Percentiles rank a stretch among this genome's conserved stretches.
phyloP scores from a whole-genome alignment of 2,888 invertebrate genomes.

The Eledona agricola region DNA sequence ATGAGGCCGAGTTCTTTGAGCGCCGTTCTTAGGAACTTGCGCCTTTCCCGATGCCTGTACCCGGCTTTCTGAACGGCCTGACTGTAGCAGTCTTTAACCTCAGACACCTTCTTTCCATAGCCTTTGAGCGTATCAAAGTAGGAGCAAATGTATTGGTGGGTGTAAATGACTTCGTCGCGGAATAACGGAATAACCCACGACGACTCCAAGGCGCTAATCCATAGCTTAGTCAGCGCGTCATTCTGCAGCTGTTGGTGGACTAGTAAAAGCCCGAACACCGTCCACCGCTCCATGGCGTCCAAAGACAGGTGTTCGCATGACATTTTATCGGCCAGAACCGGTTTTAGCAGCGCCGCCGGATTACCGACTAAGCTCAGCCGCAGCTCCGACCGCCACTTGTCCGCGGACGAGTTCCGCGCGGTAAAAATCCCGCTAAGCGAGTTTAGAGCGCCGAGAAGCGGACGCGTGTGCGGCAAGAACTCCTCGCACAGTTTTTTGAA shows the following conservation, averaged over 20 bases:
- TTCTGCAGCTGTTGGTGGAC: conserved; percentile 87
- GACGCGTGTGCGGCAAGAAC: conserved; percentile 92
- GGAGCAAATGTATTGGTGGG: conserved; percentile 90
- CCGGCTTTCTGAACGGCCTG: conserved; percentile 92
- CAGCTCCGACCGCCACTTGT: conserved; percentile 93
- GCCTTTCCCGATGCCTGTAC: conserved; percentile 90
- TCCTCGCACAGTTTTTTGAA: conserved; percentile 96
- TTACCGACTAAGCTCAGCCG: conserved; percentile 93
- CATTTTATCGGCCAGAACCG: conserved; percentile 92
- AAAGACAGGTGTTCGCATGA: conserved; percentile 97
- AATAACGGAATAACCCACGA: conserved; percentile 95
- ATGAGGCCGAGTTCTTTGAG: conserved; percentile 94
- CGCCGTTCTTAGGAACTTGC: conserved; percentile 95
- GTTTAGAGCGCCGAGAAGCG: conserved; percentile 84
- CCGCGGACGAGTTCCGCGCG: conserved; percentile 89
- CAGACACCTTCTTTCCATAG: conserved; percentile 89
- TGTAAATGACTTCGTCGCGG: conserved; percentile 95
- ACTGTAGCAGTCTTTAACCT: conserved; percentile 94
- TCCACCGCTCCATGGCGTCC: conserved; percentile 96
- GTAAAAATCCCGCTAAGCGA: conserved; percentile 90
- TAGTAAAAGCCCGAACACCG: conserved; percentile 92
- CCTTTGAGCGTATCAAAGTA: conserved; percentile 97
- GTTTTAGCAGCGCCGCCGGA: conserved; percentile 92
- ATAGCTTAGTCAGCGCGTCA: conserved; percentile 86
- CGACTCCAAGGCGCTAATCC: conserved; percentile 90